Evolutionary conservation across 2,797 vertebrate species (phyloP).

Genomic region (Chiloscyllium punctatum): DNA sequence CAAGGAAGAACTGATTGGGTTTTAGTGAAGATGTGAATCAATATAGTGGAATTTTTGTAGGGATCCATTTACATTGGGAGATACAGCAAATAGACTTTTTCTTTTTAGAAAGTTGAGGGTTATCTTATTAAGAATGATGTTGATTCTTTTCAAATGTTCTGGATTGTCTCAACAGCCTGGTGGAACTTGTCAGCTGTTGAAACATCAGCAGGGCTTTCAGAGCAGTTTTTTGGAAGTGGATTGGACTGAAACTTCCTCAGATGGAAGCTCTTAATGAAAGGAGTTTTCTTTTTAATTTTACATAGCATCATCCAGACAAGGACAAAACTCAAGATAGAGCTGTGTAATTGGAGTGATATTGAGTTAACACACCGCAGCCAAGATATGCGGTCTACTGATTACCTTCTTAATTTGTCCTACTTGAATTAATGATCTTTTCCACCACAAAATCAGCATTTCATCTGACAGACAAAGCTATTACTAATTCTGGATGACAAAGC

Average conservation of each 20-base stretch:
- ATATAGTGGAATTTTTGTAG: too few relatives aligned
- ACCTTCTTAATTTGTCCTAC: neutral
- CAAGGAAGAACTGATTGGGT: neutral
- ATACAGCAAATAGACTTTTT: too few relatives aligned
- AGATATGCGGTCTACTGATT: neutral
- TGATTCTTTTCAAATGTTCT: too few relatives aligned
- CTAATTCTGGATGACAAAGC: neutral
- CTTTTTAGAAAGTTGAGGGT: too few relatives aligned
- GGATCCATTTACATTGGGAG: too few relatives aligned
- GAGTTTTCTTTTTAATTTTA: neutral
- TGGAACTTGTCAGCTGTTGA: too few relatives aligned
- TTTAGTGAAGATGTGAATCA: too few relatives aligned
- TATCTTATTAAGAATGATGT: too few relatives aligned
- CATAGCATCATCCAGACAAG: neutral
- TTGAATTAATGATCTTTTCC: neutral
- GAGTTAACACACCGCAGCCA: neutral
- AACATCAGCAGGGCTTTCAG: too few relatives aligned
- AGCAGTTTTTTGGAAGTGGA: too few relatives aligned
- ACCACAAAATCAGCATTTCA: neutral
- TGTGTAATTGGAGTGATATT: neutral
- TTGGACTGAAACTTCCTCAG: too few relatives aligned
- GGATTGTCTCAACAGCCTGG: too few relatives aligned
- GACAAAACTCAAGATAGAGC: neutral
- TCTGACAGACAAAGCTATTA: neutral
- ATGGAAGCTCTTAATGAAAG: neutral